These are phyloP conservation scores for Chloroceryle inda DNA, from an alignment of 2,797 vertebrate genomes.

Conservation along the genomic window DNA sequence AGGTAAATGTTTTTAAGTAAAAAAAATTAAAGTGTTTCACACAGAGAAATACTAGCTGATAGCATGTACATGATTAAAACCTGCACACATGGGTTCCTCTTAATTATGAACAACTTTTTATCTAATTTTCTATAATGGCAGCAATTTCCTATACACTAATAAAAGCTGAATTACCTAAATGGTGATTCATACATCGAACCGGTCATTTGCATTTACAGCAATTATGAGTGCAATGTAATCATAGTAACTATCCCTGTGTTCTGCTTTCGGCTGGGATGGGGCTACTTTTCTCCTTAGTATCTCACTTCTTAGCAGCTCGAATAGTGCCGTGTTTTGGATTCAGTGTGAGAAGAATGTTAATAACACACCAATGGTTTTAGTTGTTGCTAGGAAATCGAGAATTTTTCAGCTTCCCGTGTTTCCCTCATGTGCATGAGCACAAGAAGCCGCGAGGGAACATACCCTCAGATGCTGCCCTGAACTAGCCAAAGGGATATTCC, in stretches of 20 bases:
- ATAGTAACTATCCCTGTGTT: neutral
- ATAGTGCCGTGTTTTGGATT: neutral
- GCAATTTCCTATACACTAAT: neutral
- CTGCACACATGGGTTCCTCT: no score
- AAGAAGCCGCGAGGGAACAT: neutral
- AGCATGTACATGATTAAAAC: neutral
- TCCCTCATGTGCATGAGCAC: neutral
- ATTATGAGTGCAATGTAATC: neutral
- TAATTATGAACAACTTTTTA: no score
- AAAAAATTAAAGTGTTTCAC: neutral
- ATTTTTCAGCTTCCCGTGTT: neutral
- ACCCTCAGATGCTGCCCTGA: no score
- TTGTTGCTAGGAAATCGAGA: neutral
- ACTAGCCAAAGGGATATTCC: neutral
- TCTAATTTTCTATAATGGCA: neutral
- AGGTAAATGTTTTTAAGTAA: neutral
- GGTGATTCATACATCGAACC: neutral
- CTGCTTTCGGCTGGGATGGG: neutral
- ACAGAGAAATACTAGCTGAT: neutral
- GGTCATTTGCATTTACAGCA: conserved; percentile 12
- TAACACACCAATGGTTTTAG: neutral
- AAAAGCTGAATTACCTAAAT: neutral
- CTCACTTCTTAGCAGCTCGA: neutral
- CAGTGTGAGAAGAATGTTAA: neutral
- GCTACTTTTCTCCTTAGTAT: neutral